These are phyloP conservation scores for Palythoa grandis DNA, from an alignment of 92 coral and sea anemone genomes.

Conservation along the genomic window DNA sequence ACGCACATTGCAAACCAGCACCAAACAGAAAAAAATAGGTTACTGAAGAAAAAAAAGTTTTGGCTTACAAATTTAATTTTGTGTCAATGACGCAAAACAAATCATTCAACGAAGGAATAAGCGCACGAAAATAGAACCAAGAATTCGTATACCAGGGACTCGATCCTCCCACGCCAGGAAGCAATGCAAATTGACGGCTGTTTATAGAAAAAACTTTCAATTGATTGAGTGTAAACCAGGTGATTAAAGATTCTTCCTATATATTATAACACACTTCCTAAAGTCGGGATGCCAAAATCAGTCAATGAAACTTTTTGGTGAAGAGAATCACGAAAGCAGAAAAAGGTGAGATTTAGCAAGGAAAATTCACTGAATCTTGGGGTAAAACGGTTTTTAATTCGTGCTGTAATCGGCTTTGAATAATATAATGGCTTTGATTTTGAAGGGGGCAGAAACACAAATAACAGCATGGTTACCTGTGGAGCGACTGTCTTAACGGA, in stretches of 20 bases:
- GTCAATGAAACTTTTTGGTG: conserved; percentile 7
- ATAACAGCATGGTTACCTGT: background rate
- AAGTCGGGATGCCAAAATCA: background rate
- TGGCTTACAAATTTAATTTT: background rate
- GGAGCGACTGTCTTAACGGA: conserved; percentile 16
- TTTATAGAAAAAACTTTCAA: conserved; percentile 21
- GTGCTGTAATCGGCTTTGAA: background rate
- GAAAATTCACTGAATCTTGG: background rate
- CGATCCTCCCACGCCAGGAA: conserved; percentile 36
- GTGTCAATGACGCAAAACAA: conserved; percentile 27
- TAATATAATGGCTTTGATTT: background rate
- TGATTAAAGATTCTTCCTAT: conserved; percentile 35
- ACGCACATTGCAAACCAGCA: background rate
- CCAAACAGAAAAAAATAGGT: background rate
- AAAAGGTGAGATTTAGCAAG: background rate
- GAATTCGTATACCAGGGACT: background rate
- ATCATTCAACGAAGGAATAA: background rate
- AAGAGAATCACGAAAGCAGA: conserved; percentile 20
- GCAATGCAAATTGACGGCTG: conserved; percentile 23
- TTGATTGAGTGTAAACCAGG: conserved; percentile 39
- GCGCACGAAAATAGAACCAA: background rate
- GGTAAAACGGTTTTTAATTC: background rate
- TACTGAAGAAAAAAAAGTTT: background rate
- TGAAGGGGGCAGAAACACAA: background rate
- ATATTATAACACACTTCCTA: conserved; percentile 27